Evolutionary conservation across 2,797 vertebrate species (phyloP).

Genomic region (Lateolabrax maculatus): DNA sequence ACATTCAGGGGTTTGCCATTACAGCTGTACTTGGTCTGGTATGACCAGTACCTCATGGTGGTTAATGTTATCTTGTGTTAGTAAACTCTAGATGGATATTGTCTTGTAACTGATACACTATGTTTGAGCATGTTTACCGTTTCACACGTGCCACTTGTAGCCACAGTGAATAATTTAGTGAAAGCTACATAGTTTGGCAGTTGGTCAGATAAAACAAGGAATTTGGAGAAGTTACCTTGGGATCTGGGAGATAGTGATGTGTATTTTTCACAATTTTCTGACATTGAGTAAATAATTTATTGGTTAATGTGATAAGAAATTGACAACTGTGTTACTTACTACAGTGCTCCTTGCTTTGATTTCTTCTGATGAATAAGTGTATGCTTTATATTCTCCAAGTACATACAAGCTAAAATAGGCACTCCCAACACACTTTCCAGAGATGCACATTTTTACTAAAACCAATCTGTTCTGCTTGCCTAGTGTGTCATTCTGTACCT

Average conservation of each 20-base stretch:
- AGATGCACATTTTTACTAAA: not conserved
- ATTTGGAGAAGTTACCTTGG: not conserved
- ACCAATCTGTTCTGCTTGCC: not conserved
- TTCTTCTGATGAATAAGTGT: not conserved
- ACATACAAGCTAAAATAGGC: not conserved
- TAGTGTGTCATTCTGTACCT: conserved; percentile 98
- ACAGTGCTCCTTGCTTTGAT: not conserved
- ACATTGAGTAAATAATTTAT: not conserved
- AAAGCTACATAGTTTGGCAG: not conserved
- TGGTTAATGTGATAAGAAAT: not conserved
- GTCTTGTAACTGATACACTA: not conserved
- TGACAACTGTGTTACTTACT: not conserved
- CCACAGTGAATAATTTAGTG: not conserved
- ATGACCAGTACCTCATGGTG: not conserved
- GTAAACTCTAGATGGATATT: not conserved
- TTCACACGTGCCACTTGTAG: not conserved
- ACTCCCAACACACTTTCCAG: not conserved
- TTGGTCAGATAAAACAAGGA: not conserved
- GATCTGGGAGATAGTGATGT: not conserved
- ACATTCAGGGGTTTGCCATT: not conserved
- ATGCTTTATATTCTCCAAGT: not conserved
- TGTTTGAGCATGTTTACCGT: not conserved
- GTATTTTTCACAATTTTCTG: not conserved
- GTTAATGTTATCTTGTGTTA: not conserved
- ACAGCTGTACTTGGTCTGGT: not conserved